Evolutionary conservation across 2,888 invertebrate genomes (phyloP).

Genomic region (Heliconius aoede): DNA sequence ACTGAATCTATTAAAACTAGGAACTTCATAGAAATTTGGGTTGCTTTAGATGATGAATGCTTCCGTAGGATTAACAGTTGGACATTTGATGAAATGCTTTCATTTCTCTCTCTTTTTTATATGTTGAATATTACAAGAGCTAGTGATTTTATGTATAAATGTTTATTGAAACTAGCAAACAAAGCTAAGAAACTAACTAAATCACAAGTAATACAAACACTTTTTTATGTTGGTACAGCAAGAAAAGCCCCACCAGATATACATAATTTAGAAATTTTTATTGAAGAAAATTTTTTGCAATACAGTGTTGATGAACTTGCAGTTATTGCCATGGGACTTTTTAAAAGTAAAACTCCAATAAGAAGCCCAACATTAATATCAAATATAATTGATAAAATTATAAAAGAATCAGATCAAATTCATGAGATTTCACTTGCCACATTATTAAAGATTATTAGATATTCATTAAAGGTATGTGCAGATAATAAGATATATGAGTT

Average conservation of each 20-base stretch:
- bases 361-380: constrained; percentile 76
- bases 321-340: constrained; percentile 89
- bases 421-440: constrained; percentile 87
- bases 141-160: constrained; percentile 82
- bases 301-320: constrained; percentile 87
- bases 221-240: constrained; percentile 86
- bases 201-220: constrained; percentile 85
- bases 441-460: constrained; percentile 86
- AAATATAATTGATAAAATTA: constrained; percentile 79
- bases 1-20: constrained; percentile 78
- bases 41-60: constrained; percentile 87
- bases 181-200: constrained; percentile 84
- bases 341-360: constrained; percentile 88
- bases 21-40: constrained; percentile 87
- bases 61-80: constrained; percentile 72
- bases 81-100: constrained; percentile 81
- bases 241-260: constrained; percentile 83
- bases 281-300: constrained; percentile 78
- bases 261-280: constrained; percentile 86
- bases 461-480: constrained; percentile 75
- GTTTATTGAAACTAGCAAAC: constrained; percentile 81
- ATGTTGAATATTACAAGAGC: constrained; percentile 80
- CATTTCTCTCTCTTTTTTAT: constrained; percentile 86
- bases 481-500: constrained; percentile 78
- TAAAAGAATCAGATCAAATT: constrained; percentile 77